These are phyloP conservation scores for Cyclophora albipunctata DNA, from an alignment of 2,888 invertebrate species.

Conservation along the genomic window DNA sequence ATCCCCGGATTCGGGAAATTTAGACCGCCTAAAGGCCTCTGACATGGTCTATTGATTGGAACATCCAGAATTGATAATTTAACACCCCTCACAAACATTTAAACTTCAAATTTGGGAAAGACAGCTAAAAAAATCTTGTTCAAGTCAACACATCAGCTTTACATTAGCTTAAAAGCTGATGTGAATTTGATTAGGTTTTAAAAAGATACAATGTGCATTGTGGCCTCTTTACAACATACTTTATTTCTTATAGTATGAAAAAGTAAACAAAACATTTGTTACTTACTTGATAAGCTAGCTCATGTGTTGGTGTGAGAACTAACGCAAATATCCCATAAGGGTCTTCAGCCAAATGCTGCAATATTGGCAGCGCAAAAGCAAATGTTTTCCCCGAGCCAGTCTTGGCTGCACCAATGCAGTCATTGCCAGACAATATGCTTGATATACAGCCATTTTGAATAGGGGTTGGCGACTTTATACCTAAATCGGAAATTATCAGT, in stretches of 20 bases:
- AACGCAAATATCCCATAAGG: constrained; percentile 97
- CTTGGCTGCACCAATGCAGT: constrained; percentile 97
- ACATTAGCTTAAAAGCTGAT: too few species aligned
- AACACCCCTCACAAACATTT: not conserved
- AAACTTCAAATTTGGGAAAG: not conserved
- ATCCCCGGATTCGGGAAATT: too few species aligned
- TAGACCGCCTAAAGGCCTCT: too few species aligned
- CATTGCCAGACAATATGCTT: constrained; percentile 83
- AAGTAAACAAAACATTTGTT: too few species aligned
- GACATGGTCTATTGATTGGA: too few species aligned
- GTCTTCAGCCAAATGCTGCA: constrained; percentile 93
- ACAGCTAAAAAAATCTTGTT: not conserved
- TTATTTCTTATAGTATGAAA: too few species aligned
- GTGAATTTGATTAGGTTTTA: too few species aligned
- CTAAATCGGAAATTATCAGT: constrained; percentile 52
- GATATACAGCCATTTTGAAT: constrained; percentile 90
- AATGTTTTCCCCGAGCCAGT: constrained; percentile 99
- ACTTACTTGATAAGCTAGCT: constrained; percentile 87
- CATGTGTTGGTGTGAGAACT: constrained; percentile 95
- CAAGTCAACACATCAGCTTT: too few species aligned
- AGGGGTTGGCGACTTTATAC: constrained; percentile 84
- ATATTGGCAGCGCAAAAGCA: constrained; percentile 95
- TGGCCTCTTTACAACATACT: too few species aligned
- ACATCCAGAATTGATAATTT: too few species aligned
- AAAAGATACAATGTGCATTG: too few species aligned